Conservation (phyloP, 1,140 invertebrate genomes). For the Halictus rubicundus region DNA sequence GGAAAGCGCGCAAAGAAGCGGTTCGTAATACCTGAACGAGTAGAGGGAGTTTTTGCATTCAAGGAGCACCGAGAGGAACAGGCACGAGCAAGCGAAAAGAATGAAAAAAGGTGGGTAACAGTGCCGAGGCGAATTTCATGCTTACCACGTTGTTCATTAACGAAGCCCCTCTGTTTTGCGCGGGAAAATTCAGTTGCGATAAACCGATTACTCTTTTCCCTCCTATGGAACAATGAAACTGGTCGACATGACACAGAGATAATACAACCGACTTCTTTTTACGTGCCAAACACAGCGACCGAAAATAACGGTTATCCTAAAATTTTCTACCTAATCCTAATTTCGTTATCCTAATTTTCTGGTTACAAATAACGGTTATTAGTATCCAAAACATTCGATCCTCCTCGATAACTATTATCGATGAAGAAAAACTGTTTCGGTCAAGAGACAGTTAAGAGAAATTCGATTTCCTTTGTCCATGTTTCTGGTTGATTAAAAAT, state of each 20-base stretch:
- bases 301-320: too few species aligned
- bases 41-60: background rate
- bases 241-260: background rate
- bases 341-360: too few species aligned
- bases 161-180: constrained; percentile 38
- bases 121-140: constrained; percentile 36
- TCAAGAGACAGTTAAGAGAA: too few species aligned
- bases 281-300: too few species aligned
- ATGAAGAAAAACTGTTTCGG: too few species aligned
- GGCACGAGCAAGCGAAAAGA: background rate
- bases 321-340: too few species aligned
- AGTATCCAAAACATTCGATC: too few species aligned
- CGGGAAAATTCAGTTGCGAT: constrained; percentile 12
- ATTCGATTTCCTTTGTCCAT: too few species aligned
- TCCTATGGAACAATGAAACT: constrained; percentile 16
- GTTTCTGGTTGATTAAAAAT: too few species aligned
- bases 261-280: too few species aligned
- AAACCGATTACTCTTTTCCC: background rate
- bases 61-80: constrained; percentile 4
- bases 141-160: constrained; percentile 56
- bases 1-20: background rate
- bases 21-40: background rate
- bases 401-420: too few species aligned
- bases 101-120: background rate
- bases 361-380: too few species aligned